phyloP scores from a whole-genome alignment of 2,113 vertebrate species.

The Sula dactylatra region DNA sequence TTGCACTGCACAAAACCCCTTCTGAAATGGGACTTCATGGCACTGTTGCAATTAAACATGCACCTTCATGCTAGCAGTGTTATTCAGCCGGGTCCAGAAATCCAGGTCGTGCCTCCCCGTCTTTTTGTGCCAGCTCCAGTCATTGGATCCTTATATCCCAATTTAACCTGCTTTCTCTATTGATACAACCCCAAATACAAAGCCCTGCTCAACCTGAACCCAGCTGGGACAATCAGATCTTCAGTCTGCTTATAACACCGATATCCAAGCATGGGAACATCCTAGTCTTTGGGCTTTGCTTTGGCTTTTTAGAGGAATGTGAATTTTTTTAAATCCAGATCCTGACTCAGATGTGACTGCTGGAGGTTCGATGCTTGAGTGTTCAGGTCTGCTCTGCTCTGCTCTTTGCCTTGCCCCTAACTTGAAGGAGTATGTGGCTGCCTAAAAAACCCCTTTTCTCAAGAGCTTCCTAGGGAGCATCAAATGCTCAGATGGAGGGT shows the following conservation, averaged over 20 bases:
- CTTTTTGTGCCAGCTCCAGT: not conserved
- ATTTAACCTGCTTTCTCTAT: not conserved
- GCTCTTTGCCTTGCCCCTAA: not conserved
- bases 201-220: not conserved
- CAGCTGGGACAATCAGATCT: not conserved
- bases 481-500: not conserved
- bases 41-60: not conserved
- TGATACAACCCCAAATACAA: not conserved
- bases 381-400: not conserved
- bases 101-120: accelerated
- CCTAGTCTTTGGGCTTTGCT: not conserved
- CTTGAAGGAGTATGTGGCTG: accelerated
- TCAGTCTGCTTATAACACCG: not conserved
- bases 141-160: not conserved
- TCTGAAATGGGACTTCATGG: not conserved
- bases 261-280: not conserved
- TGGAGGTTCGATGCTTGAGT: accelerated
- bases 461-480: not conserved
- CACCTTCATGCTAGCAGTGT: accelerated
- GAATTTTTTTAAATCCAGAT: not conserved
- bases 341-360: not conserved
- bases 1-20: not conserved
- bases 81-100: not conserved
- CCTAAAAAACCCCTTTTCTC: not conserved
- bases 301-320: not conserved